Base-by-base conservation (phyloP, 2,888 invertebrate genomes). In the Spicauda simplicius region DNA sequence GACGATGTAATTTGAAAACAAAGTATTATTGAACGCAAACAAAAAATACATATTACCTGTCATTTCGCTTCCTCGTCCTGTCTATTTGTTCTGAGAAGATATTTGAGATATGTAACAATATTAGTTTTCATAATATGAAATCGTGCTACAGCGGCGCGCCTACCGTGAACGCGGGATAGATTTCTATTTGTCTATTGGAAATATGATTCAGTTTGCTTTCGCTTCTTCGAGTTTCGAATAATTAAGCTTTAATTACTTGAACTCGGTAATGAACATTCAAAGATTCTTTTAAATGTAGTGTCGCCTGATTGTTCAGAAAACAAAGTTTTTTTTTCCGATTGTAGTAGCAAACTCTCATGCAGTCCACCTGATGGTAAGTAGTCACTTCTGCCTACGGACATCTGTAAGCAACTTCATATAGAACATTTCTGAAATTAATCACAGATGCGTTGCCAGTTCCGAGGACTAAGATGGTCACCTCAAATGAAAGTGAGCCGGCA, bases 101-200 rank as follows among this genome's bases (percentile, higher is more conserved):
- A 90, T 84, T 81, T 79, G 86, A 88, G 83, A 84, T 61, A 60
- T 56, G 66, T 78, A 77, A 75, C 78, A 80, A 83, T 88, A 89
- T 88, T 84, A 76, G 74, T 84, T 90, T 87, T 83, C 88, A 86
- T 83, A 77, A 82, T 84, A 25, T 25, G 79, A 82, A 85, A 85
- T 86, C 79, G 77, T 74, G 75, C 70, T 76, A 66, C 69, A 65
- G 73, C 70, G 72, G 72, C 76, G 73, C 80, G 74, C 75, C 73
- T 76, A 80, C 76, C 83, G 78, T 81, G 77, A 82, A 83, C 83
- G 78, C 80, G 75, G 74, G 80, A 77, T 74, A 77, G 82, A 85
- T 91, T 90, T 89, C 88, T 88, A 86, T 86, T 86, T 83, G 80
- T 81, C 84, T 85, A 86, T 80, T 77, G 78, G 85, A 83, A 86